These are phyloP conservation scores for Ephialtes manifestator DNA, from an alignment of 2,888 invertebrate genomes.

Conservation along the genomic window DNA sequence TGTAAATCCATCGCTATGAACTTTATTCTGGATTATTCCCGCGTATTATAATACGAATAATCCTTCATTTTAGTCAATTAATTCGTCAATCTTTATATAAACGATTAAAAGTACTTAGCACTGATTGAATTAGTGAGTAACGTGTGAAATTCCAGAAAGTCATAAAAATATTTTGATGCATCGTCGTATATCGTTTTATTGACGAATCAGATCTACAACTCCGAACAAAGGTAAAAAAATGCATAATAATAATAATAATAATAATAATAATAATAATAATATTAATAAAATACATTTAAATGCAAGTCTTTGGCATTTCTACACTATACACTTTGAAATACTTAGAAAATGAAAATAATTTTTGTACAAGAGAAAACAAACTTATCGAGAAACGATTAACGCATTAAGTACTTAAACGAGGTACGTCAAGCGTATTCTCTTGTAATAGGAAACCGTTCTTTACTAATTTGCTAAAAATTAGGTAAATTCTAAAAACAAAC, in stretches of 20 bases:
- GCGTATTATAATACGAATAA: too few relatives aligned
- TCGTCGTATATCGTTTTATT: not conserved
- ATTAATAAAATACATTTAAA: slow-evolving; percentile 79
- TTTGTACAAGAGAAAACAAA: slow-evolving; percentile 44
- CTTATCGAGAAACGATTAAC: slow-evolving; percentile 40
- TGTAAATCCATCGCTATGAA: not conserved
- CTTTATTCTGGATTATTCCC: not conserved
- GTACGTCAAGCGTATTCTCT: slow-evolving; percentile 63
- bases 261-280: too few relatives aligned
- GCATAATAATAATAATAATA: slow-evolving; percentile 71
- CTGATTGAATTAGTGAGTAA: not conserved
- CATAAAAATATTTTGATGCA: slow-evolving; percentile 8
- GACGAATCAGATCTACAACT: slow-evolving; percentile 9
- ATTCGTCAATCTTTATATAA: not conserved
- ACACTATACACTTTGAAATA: slow-evolving; percentile 71
- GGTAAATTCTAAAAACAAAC: slow-evolving; percentile 20
- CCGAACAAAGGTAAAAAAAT: slow-evolving; percentile 60
- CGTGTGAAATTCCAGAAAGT: not conserved
- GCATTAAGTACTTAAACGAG: slow-evolving; percentile 63
- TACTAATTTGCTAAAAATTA: slow-evolving; percentile 47
- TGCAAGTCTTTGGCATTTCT: slow-evolving; percentile 84
- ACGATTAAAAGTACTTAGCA: not conserved
- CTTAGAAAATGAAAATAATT: slow-evolving; percentile 36
- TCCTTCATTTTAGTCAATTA: not conserved
- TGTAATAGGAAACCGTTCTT: slow-evolving; percentile 63